Evolutionary conservation across 2,888 invertebrate species (phyloP).

Genomic region (Protula sp.): DNA sequence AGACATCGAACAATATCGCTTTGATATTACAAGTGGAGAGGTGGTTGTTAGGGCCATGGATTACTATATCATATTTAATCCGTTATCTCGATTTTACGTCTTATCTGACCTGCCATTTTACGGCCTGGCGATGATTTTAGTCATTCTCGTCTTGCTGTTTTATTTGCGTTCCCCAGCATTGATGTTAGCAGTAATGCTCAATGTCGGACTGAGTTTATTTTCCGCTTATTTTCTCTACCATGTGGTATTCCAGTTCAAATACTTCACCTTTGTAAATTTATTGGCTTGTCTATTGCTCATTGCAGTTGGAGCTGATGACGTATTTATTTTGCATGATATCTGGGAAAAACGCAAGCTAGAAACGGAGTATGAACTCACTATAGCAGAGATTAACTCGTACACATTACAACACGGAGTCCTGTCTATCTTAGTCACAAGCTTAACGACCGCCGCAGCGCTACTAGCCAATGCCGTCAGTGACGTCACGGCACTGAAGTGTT

Average conservation of each 20-base stretch:
- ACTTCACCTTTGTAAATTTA: background rate
- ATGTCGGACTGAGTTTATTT: background rate
- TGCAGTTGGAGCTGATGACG: background rate
- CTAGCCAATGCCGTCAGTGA: slow-evolving; percentile 84
- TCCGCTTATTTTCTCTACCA: background rate
- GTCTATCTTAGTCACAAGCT: slow-evolving; percentile 89
- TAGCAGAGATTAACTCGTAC: slow-evolving; percentile 59
- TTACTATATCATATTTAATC: no score
- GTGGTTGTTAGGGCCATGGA: no score
- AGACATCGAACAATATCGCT: no score
- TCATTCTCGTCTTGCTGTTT: background rate
- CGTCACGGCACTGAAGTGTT: slow-evolving; percentile 81
- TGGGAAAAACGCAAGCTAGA: background rate
- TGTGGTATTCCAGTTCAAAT: background rate
- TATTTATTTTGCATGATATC: background rate
- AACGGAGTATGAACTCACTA: slow-evolving; percentile 21
- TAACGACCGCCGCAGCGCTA: slow-evolving; percentile 92
- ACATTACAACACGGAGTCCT: slow-evolving; percentile 80
- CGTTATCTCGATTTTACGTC: no score
- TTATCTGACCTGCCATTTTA: background rate
- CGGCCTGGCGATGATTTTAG: background rate
- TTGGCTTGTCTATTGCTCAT: background rate
- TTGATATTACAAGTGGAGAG: no score
- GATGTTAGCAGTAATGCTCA: background rate
- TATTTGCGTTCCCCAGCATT: background rate